Evolutionary conservation across 1,140 invertebrate genomes (phyloP).

Genomic region (Eubasilissa regina): DNA sequence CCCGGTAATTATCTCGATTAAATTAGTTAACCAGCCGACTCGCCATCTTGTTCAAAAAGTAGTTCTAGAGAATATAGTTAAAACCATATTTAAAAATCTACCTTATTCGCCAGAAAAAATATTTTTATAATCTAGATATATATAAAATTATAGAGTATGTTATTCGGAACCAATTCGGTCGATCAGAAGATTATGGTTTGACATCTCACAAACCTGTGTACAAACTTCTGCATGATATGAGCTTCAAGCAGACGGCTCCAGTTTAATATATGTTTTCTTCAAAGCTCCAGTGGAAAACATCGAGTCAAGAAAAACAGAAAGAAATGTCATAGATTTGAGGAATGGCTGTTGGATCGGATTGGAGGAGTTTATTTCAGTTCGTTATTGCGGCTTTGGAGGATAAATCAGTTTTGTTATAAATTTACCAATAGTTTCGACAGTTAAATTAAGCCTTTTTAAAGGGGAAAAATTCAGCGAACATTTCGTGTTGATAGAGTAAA

Average conservation of each 20-base stretch:
- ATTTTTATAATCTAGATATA: no score
- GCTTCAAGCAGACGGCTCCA: neutral
- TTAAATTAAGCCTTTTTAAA: slow-evolving; percentile 52
- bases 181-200: no score
- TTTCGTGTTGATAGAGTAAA: slow-evolving; percentile 11
- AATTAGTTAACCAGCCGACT: no score
- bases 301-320: slow-evolving; percentile 16
- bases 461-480: slow-evolving; percentile 28
- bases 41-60: no score
- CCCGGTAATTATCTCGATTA: no score
- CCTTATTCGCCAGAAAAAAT: no score
- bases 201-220: neutral
- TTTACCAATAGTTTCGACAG: slow-evolving; percentile 52
- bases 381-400: slow-evolving; percentile 13
- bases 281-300: neutral
- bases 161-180: no score
- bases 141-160: no score
- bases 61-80: no score
- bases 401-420: slow-evolving; percentile 41
- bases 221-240: neutral
- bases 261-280: slow-evolving; percentile 6
- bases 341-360: slow-evolving; percentile 8
- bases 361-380: slow-evolving; percentile 22
- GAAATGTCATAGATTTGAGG: slow-evolving; percentile 35
- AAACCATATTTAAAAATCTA: no score